Base-by-base conservation (phyloP, 2,797 vertebrate species). In the Prunella strophiata region DNA sequence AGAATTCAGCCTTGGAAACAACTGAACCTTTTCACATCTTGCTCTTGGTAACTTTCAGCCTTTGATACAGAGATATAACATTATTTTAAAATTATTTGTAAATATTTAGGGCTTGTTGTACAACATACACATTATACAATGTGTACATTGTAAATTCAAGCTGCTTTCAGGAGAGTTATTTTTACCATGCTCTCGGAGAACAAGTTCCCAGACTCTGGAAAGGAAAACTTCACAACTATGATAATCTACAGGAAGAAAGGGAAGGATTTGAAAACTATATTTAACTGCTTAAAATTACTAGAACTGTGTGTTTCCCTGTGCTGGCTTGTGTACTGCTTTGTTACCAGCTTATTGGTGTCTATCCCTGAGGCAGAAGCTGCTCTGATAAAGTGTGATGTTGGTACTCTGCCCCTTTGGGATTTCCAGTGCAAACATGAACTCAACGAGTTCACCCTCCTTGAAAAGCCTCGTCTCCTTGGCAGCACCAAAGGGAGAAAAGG, bases 1-100 rank as follows among this genome's bases (percentile, higher is more conserved):
- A 79, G 88, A 94, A 95, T 94, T 96, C 89, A 61, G 88, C 57
- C 55, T 50, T 79, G 30, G 48, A 79, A 95, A 93, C 89, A 92
- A 94, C 52, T 38, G 59, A 91, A 76, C 38, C 71, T 93, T 95
- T 96, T 95, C 73, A 94, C 74, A 79, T 82, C 79, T 86, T 67
- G 34, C 50, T 92, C 27, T 82, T 78, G 63, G 66, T 73, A 51
- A 27, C 30, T 91, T 62, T 70, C 42, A 52, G 63, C 40, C 80
- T 96, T 93, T 88, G 85, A 81, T 76, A 76, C 42, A 79, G 82
- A 59, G 82, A 9, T 94, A 77, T 7, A 97, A 92, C 85, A 85
- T 94, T 90, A 95, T 94, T 96, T 91, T 92, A 0, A 88, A 93
- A 82, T 70, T 22, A 86, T 74, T 88, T 79, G 40, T 50, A 71